Conservation (phyloP, 1,140 invertebrate genomes). For the Caligus rogercresseyi region DNA sequence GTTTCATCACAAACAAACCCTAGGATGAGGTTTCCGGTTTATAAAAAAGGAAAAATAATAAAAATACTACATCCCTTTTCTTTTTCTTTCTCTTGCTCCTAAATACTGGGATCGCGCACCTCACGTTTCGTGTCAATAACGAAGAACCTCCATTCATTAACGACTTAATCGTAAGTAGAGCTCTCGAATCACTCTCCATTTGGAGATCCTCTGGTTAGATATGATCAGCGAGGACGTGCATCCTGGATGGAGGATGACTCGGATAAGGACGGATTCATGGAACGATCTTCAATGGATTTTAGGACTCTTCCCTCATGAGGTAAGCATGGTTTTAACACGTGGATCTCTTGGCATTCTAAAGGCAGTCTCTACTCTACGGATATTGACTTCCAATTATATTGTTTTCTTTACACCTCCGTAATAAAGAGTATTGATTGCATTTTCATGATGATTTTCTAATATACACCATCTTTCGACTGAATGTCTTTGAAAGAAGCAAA, state of each 20-base stretch:
- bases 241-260: too few relatives aligned
- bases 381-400: too few relatives aligned
- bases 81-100: background rate
- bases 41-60: too few relatives aligned
- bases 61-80: too few relatives aligned
- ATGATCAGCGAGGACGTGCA: too few relatives aligned
- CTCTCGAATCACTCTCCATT: background rate
- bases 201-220: background rate
- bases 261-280: background rate
- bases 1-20: too few relatives aligned
- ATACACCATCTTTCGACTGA: conserved; percentile 15
- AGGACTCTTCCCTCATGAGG: background rate
- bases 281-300: background rate
- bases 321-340: too few relatives aligned
- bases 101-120: background rate
- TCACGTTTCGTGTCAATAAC: background rate
- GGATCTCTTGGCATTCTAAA: too few relatives aligned
- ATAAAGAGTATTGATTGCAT: background rate
- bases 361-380: too few relatives aligned
- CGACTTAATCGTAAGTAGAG: background rate
- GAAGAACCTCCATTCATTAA: background rate
- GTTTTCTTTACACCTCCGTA: too few relatives aligned
- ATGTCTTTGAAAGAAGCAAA: background rate
- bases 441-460: conserved; percentile 13
- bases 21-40: too few relatives aligned